Evolutionary conservation across 2,888 invertebrate species (phyloP).

Genomic region (Leptinotarsa rubiginosa): DNA sequence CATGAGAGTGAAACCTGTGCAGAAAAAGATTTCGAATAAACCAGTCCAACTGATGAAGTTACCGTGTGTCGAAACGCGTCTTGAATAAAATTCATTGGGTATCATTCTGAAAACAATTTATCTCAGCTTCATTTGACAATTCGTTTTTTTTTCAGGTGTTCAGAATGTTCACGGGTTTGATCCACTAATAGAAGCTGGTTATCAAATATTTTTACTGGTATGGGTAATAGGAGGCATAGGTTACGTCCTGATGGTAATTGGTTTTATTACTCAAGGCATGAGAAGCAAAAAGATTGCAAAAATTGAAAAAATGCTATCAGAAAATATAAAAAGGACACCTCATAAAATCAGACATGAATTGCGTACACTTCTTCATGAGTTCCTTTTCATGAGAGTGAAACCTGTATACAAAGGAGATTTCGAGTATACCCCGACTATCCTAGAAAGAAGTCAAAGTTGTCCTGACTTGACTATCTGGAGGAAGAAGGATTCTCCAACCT

Average conservation of each 20-base stretch:
- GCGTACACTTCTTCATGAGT: conserved; percentile 69
- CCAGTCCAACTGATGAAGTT: conserved; percentile 11
- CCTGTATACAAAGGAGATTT: conserved; percentile 76
- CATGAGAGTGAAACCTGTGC: conserved; percentile 81
- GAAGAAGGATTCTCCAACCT: conserved; percentile 67
- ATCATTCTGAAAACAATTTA: too few relatives aligned
- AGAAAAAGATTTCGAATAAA: conserved; percentile 71
- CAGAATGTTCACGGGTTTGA: conserved; percentile 69
- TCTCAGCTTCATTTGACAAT: background rate
- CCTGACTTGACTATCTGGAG: conserved; percentile 77
- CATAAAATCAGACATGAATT: conserved; percentile 74
- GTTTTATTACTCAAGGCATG: conserved; percentile 84
- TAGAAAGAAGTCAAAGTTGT: conserved; percentile 74
- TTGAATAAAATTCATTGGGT: too few relatives aligned
- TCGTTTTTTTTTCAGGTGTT: conserved; percentile 52
- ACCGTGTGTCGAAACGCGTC: too few relatives aligned
- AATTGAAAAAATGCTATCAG: conserved; percentile 81
- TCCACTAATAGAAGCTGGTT: conserved; percentile 75
- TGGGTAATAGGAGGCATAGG: conserved; percentile 95
- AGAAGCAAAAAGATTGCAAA: conserved; percentile 79
- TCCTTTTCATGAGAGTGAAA: conserved; percentile 84
- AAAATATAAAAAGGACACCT: conserved; percentile 83
- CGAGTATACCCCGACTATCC: conserved; percentile 64
- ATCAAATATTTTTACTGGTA: conserved; percentile 83
- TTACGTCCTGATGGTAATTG: conserved; percentile 90